Evolutionary conservation across 1,140 invertebrate species (phyloP).

Genomic region (Drosophila arizonae): DNA sequence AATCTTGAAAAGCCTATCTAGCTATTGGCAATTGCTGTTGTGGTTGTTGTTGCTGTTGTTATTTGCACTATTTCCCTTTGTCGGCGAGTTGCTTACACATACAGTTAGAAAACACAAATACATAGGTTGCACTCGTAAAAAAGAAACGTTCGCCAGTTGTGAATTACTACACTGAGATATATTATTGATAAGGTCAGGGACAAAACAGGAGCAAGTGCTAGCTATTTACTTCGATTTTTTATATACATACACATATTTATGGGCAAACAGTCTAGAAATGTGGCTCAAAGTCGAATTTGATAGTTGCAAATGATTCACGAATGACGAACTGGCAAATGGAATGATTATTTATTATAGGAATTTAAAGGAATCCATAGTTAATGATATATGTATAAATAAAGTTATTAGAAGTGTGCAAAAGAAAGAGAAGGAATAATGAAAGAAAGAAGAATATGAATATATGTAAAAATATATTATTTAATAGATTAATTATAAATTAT

Average conservation of each 20-base stretch:
- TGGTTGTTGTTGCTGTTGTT: not conserved
- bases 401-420: not conserved
- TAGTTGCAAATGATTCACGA: constrained; percentile 4
- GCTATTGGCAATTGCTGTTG: constrained; percentile 35
- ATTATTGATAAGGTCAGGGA: constrained; percentile 27
- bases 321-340: not conserved
- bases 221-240: not conserved
- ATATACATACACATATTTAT: not conserved
- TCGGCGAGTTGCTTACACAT: constrained; percentile 51
- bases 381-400: not conserved
- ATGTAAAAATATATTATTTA: no score
- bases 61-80: constrained; percentile 65
- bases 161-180: constrained; percentile 60
- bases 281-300: constrained; percentile 26
- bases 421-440: no score
- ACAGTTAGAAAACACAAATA: constrained; percentile 11
- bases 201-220: constrained; percentile 25
- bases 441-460: no score
- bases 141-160: constrained; percentile 32
- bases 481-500: no score
- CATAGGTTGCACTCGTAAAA: constrained; percentile 33
- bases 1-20: constrained; percentile 42
- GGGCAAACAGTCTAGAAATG: not conserved
- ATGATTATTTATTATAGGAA: not conserved
- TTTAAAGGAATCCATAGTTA: not conserved